Evolutionary conservation across 2,797 vertebrate species (phyloP).

Genomic region (Setipinna tenuifilis): DNA sequence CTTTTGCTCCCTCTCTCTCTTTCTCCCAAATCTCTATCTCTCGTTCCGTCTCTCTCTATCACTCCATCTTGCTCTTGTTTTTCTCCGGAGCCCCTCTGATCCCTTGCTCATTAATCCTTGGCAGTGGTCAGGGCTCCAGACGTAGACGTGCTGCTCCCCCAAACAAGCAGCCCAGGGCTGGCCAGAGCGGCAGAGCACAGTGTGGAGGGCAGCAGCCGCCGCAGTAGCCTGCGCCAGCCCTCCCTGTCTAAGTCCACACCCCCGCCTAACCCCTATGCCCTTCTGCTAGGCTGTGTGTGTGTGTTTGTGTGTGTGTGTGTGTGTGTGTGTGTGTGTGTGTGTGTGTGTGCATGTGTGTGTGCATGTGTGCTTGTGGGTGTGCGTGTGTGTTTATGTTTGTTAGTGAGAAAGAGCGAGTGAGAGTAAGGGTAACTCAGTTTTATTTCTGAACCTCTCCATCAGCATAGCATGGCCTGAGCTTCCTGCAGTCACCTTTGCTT

Average conservation of each 20-base stretch:
- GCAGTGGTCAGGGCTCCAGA: constrained; percentile 46
- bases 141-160: constrained; percentile 36
- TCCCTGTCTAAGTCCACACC: neutral
- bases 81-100: constrained; percentile 35
- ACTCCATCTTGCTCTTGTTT: neutral
- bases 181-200: neutral
- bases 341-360: no score
- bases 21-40: constrained; percentile 33
- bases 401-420: no score
- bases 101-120: constrained; percentile 56
- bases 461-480: neutral
- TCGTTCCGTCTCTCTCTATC: constrained; percentile 27
- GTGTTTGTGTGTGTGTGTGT: no score
- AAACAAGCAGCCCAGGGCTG: constrained; percentile 46
- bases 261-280: neutral
- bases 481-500: neutral
- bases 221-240: neutral
- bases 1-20: neutral
- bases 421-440: neutral
- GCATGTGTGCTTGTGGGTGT: no score
- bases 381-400: no score
- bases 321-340: no score
- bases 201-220: neutral
- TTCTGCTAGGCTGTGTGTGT: neutral
- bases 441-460: neutral